phyloP scores from a whole-genome alignment of 2,797 vertebrate genomes.

The Emydoidea blandingii region DNA sequence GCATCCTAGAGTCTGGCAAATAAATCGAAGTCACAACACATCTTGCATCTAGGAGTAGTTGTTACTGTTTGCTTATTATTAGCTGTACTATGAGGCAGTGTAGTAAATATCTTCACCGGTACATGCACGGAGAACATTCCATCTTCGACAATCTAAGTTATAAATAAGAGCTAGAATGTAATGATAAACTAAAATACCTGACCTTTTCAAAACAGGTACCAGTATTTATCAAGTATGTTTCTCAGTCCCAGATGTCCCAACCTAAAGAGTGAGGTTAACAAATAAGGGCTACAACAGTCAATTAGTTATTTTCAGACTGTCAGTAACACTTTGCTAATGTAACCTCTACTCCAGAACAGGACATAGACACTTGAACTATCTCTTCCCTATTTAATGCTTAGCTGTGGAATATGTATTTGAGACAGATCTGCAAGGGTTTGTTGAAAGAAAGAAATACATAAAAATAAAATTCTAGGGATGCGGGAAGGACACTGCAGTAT shows the following conservation, averaged over 20 bases:
- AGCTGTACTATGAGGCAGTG: background rate
- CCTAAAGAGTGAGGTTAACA: constrained; percentile 11
- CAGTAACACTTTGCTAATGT: background rate
- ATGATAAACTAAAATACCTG: background rate
- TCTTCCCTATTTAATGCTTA: background rate
- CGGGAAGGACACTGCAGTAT: background rate
- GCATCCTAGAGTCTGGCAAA: background rate
- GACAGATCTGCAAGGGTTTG: background rate
- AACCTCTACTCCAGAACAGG: background rate
- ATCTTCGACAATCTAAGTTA: background rate
- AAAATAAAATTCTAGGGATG: background rate
- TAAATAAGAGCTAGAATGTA: background rate
- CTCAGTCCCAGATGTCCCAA: background rate
- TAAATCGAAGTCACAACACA: background rate
- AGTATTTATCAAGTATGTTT: constrained; percentile 35
- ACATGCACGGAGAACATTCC: background rate
- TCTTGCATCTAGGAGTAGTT: background rate
- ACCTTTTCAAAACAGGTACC: constrained; percentile 3
- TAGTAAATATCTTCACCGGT: background rate
- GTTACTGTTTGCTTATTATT: background rate
- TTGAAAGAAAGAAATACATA: background rate
- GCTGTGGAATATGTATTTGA: background rate
- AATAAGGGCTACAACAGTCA: constrained; percentile 6
- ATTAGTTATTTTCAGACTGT: background rate
- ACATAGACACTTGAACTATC: background rate